A percentile compares a stretch with the other conserved stretches of the same genome.
phyloP scores from a whole-genome alignment of 2,113 vertebrate species.

The Cryptomyrus ogoouensis region DNA sequence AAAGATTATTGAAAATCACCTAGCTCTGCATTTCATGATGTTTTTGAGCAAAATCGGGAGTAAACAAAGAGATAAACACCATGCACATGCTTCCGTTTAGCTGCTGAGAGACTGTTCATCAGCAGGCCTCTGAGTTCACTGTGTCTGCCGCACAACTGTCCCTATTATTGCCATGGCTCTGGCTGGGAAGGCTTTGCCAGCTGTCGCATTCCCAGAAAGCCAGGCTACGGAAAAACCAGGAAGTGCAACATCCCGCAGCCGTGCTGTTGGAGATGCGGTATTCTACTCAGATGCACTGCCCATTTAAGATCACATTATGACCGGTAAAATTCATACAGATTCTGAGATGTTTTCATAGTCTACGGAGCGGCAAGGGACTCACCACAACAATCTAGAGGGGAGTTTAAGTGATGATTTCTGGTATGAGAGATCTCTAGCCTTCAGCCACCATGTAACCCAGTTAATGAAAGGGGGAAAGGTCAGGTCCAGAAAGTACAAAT shows the following conservation, averaged over 20 bases:
- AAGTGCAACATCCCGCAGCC: not conserved
- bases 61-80: not conserved
- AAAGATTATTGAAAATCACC: not conserved
- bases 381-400: not conserved
- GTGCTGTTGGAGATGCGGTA: not conserved
- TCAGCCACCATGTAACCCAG: not conserved
- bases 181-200: not conserved
- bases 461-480: not conserved
- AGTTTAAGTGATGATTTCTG: not conserved
- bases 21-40: not conserved
- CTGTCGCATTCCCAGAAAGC: not conserved
- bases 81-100: not conserved
- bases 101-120: not conserved
- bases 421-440: not conserved
- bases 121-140: not conserved
- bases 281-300: not conserved
- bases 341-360: not conserved
- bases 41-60: not conserved
- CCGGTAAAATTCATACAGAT: not conserved
- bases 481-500: too few relatives aligned
- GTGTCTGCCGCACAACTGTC: not conserved
- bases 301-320: not conserved
- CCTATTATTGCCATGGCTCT: not conserved
- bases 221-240: not conserved
- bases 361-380: not conserved